These are phyloP conservation scores for Coecobrya sp. DNA, from an alignment of 2,888 invertebrate species.

Conservation along the genomic window DNA sequence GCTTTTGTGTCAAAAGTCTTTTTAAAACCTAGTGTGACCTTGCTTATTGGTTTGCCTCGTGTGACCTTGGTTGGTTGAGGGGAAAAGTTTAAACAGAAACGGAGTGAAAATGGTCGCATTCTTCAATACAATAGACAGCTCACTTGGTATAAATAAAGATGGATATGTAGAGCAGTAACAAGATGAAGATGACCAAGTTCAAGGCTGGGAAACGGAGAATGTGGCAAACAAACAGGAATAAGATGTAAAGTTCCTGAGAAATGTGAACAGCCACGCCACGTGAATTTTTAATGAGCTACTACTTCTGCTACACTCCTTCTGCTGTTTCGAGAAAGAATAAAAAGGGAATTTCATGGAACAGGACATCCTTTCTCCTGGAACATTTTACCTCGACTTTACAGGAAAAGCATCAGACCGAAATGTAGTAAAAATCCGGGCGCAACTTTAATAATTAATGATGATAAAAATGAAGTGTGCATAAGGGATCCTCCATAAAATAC, in stretches of 20 bases:
- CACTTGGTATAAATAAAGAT: too few relatives aligned
- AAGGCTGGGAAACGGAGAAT: not conserved
- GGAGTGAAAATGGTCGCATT: too few relatives aligned
- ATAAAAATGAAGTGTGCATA: not conserved
- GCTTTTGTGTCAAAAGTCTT: too few relatives aligned
- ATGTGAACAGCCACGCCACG: not conserved
- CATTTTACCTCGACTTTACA: not conserved
- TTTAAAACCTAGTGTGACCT: too few relatives aligned
- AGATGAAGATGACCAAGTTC: not conserved
- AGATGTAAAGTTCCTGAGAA: not conserved
- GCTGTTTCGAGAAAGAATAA: not conserved
- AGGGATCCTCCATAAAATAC: not conserved
- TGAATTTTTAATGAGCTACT: conserved; percentile 35
- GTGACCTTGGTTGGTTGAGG: too few relatives aligned
- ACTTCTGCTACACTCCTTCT: too few relatives aligned
- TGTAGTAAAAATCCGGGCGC: not conserved
- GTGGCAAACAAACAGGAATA: not conserved
- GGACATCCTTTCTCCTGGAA: not conserved
- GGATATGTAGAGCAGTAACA: too few relatives aligned
- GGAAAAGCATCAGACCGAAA: not conserved
- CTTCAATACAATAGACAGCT: too few relatives aligned
- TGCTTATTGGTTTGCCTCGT: too few relatives aligned
- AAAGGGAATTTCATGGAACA: not conserved
- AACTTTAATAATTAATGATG: not conserved
- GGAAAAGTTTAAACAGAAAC: too few relatives aligned